Evolutionary conservation across 2,113 vertebrate genomes (phyloP).

Genomic region (Gadus chalcogrammus): DNA sequence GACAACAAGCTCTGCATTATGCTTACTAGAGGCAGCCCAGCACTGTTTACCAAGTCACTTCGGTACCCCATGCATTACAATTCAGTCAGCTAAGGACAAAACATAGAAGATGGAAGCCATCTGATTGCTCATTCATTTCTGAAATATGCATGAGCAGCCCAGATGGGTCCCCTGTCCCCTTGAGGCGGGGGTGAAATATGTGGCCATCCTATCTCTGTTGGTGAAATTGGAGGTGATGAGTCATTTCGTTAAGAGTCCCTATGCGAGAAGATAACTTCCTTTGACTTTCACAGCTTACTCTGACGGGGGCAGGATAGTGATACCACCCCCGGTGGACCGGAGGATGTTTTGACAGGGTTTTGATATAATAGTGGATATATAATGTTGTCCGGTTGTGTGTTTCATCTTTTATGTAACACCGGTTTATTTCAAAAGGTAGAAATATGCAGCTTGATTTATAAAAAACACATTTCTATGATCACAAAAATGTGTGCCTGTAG

Average conservation of each 20-base stretch:
- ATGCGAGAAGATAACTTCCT: background rate
- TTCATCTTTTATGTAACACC: too few relatives aligned
- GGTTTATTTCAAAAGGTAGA: too few relatives aligned
- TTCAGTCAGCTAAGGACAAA: background rate
- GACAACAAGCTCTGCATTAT: background rate
- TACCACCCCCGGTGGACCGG: too few relatives aligned
- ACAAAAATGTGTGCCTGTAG: too few relatives aligned
- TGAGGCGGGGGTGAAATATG: background rate
- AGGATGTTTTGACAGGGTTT: too few relatives aligned
- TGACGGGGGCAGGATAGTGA: too few relatives aligned
- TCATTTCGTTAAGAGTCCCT: background rate
- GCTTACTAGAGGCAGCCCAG: background rate
- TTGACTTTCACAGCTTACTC: background rate
- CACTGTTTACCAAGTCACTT: background rate
- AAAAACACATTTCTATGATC: too few relatives aligned
- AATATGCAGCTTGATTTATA: too few relatives aligned
- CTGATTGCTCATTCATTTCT: conserved; percentile 7
- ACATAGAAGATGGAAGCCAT: background rate
- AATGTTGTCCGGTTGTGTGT: too few relatives aligned
- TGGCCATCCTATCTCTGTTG: background rate
- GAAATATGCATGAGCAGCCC: conserved; percentile 15
- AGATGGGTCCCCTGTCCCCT: background rate
- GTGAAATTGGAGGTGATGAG: background rate
- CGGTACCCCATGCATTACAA: background rate
- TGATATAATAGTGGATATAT: too few relatives aligned